phyloP scores from a whole-genome alignment of 1,140 invertebrate species.

The Ceratina calcarata region DNA sequence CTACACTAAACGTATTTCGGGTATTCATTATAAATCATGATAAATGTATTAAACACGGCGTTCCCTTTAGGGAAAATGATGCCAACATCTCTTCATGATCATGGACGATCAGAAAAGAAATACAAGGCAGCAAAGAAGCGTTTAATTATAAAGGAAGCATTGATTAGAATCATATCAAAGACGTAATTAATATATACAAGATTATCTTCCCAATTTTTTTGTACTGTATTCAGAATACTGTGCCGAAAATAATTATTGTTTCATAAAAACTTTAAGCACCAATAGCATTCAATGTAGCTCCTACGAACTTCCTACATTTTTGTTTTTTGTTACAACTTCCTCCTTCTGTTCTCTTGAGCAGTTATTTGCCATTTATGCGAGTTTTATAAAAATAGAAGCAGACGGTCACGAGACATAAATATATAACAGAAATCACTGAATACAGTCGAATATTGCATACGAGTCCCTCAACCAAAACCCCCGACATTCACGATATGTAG shows the following conservation, averaged over 20 bases:
- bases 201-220: constrained; percentile 18
- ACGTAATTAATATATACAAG: constrained; percentile 35
- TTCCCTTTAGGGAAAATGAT: background rate
- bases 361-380: too few species aligned
- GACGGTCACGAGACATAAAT: constrained; percentile 41
- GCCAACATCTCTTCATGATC: background rate
- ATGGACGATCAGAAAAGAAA: background rate
- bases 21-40: constrained; percentile 2
- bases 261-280: background rate
- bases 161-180: constrained; percentile 6
- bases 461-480: constrained; percentile 60
- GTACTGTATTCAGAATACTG: constrained; percentile 45
- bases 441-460: constrained; percentile 61
- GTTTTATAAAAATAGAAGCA: background rate
- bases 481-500: constrained; percentile 14
- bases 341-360: background rate
- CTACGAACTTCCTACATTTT: background rate
- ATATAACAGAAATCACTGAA: constrained; percentile 36
- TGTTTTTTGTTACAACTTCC: background rate
- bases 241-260: background rate
- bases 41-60: background rate
- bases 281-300: background rate
- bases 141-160: constrained; percentile 24
- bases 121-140: background rate
- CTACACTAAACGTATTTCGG: background rate